phyloP scores from a whole-genome alignment of 2,888 invertebrate genomes.

The Lobophora halterata region DNA sequence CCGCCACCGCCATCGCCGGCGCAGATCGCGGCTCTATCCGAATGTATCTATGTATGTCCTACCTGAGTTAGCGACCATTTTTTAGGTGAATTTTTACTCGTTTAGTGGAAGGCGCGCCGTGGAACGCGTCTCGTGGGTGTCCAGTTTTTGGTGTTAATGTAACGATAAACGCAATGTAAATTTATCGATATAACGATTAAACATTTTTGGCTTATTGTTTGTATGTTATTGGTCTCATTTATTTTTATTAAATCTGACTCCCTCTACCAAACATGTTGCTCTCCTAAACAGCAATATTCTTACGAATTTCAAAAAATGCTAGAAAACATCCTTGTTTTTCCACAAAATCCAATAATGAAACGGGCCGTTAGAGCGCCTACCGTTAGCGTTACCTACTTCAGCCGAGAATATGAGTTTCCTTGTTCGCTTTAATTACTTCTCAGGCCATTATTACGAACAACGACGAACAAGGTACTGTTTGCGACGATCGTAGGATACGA shows the following conservation, averaged over 20 bases:
- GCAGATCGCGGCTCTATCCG: conserved; percentile 28
- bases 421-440: conserved; percentile 19
- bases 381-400: neutral
- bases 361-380: conserved; percentile 5
- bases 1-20: conserved; percentile 25
- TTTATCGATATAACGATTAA: conserved; percentile 78
- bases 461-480: too few species aligned
- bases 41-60: conserved; percentile 59
- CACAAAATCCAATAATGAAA: conserved; percentile 17
- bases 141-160: conserved; percentile 68
- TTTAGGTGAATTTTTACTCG: conserved; percentile 76
- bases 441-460: conserved; percentile 18
- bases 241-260: conserved; percentile 32
- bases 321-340: too few species aligned
- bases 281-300: too few species aligned
- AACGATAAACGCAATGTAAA: conserved; percentile 74
- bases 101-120: conserved; percentile 74
- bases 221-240: conserved; percentile 71
- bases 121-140: conserved; percentile 59
- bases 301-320: too few species aligned
- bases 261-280: conserved; percentile 19
- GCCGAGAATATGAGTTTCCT: conserved; percentile 23
- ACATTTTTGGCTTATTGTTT: conserved; percentile 80
- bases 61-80: conserved; percentile 67
- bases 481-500: too few species aligned